These are phyloP conservation scores for Babyrousa celebensis DNA, from an alignment of 2,797 vertebrate genomes.

Conservation along the genomic window DNA sequence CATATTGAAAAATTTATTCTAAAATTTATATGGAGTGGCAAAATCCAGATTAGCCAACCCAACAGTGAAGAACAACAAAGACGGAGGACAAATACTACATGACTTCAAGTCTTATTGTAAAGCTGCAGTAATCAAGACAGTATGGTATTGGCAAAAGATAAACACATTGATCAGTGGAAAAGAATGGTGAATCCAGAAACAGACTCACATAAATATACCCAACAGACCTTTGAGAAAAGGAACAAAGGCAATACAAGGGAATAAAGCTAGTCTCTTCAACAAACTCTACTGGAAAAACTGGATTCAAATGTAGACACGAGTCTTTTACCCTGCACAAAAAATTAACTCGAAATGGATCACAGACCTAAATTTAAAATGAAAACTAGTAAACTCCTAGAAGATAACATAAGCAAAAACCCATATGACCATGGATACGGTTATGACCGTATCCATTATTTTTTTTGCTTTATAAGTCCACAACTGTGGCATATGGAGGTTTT, in stretches of 20 bases:
- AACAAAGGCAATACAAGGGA: not conserved
- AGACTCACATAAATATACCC: not conserved
- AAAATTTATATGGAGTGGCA: not conserved
- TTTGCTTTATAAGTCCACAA: no score
- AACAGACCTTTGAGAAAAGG: not conserved
- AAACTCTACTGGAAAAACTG: not conserved
- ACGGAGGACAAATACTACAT: not conserved
- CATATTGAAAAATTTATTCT: not conserved
- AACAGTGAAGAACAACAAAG: not conserved
- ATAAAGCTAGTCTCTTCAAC: not conserved
- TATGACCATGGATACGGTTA: not conserved
- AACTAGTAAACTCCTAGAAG: not conserved
- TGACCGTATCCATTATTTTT: no score
- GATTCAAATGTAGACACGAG: not conserved
- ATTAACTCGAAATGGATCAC: not conserved
- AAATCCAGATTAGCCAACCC: not conserved
- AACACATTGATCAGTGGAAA: not conserved
- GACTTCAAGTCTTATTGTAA: not conserved
- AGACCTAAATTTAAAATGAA: slow-evolving; percentile 10
- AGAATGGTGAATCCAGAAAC: not conserved
- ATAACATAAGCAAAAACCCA: not conserved
- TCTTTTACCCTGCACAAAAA: not conserved
- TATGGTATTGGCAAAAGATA: not conserved
- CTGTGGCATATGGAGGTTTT: no score
- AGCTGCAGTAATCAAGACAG: not conserved